These are phyloP conservation scores for Chlorops oryzae DNA, from an alignment of 1,140 invertebrate genomes.

Conservation along the genomic window DNA sequence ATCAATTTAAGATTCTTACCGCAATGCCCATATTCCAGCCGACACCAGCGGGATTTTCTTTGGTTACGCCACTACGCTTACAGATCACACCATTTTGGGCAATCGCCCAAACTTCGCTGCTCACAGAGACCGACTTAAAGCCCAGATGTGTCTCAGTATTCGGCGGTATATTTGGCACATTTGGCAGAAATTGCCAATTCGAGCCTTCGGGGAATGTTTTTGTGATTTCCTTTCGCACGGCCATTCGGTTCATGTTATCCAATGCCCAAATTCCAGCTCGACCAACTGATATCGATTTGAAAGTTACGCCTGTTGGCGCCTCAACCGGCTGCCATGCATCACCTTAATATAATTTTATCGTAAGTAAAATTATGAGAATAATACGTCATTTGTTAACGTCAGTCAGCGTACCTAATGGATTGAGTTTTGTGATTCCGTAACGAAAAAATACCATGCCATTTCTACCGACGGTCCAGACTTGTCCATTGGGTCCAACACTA, in stretches of 20 bases:
- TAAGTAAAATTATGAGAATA: neutral
- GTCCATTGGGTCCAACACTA: slow-evolving; percentile 58
- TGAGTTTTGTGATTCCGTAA: slow-evolving; percentile 59
- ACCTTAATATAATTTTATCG: slow-evolving; percentile 47
- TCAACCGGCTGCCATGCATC: slow-evolving; percentile 44
- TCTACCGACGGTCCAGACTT: slow-evolving; percentile 79
- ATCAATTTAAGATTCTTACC: too few relatives aligned
- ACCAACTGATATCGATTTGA: slow-evolving; percentile 72
- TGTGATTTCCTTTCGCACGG: slow-evolving; percentile 62
- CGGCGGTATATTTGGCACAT: slow-evolving; percentile 55
- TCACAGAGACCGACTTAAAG: slow-evolving; percentile 61
- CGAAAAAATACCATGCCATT: slow-evolving; percentile 79
- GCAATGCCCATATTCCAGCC: slow-evolving; percentile 69
- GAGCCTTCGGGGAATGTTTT: slow-evolving; percentile 66
- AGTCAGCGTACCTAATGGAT: slow-evolving; percentile 46
- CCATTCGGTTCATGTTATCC: slow-evolving; percentile 57
- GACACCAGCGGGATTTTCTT: slow-evolving; percentile 62
- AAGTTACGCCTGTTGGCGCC: slow-evolving; percentile 53
- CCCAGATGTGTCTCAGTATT: slow-evolving; percentile 52
- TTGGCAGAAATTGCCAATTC: slow-evolving; percentile 60
- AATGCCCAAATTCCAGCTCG: slow-evolving; percentile 64
- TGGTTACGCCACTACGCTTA: slow-evolving; percentile 63
- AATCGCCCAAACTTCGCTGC: slow-evolving; percentile 67
- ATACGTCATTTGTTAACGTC: neutral
- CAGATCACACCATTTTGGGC: slow-evolving; percentile 65